Evolutionary conservation across 1,140 invertebrate species (phyloP).

Genomic region (Nebria ingens): DNA sequence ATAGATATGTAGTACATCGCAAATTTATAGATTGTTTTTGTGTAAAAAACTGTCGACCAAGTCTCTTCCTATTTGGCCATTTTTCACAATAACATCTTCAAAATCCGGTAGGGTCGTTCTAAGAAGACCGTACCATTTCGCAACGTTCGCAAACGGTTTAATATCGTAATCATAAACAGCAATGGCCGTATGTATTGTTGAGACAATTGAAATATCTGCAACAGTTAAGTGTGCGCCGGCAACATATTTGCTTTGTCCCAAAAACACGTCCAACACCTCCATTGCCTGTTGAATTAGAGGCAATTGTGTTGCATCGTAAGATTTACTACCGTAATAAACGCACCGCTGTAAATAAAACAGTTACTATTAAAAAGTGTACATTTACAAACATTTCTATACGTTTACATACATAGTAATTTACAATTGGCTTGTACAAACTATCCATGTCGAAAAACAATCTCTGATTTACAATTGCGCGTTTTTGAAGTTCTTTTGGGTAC

Average conservation of each 20-base stretch:
- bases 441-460: slow-evolving; percentile 45
- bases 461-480: slow-evolving; percentile 44
- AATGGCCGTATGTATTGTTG: slow-evolving; percentile 28
- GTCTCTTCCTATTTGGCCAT: not conserved
- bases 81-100: not conserved
- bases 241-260: slow-evolving; percentile 30
- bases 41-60: no score
- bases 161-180: slow-evolving; percentile 17
- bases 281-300: slow-evolving; percentile 33
- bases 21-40: no score
- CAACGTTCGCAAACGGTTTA: not conserved
- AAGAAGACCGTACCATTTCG: not conserved
- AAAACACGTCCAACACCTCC: slow-evolving; percentile 29
- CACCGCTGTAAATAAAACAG: slow-evolving; percentile 25
- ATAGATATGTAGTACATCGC: no score
- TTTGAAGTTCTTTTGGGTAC: slow-evolving; percentile 45
- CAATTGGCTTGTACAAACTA: slow-evolving; percentile 33
- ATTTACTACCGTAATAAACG: slow-evolving; percentile 20
- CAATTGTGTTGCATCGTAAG: slow-evolving; percentile 18
- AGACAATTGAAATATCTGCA: slow-evolving; percentile 36
- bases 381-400: not conserved
- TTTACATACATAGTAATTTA: slow-evolving; percentile 25
- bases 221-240: slow-evolving; percentile 39
- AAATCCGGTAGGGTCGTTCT: not conserved
- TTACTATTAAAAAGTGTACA: not conserved